Conservation (phyloP, 1,140 invertebrate genomes). For the Notospermus geniculatus region DNA sequence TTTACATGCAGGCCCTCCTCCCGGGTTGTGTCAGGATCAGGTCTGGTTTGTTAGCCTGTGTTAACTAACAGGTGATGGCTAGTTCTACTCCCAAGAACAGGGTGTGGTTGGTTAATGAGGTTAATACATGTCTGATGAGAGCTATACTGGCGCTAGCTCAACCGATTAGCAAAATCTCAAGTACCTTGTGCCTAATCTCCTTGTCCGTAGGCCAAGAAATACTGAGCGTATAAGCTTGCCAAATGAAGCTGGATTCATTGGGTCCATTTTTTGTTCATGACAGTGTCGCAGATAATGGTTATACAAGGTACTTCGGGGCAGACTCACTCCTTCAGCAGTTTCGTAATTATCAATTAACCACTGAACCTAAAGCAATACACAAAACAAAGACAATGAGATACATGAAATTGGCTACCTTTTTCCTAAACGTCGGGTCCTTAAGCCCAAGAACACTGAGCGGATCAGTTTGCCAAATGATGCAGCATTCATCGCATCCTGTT, state of each 20-base stretch:
- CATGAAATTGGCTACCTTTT: slow-evolving; percentile 65
- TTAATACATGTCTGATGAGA: too few species aligned
- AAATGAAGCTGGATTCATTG: slow-evolving; percentile 98
- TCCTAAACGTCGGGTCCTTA: slow-evolving; percentile 85
- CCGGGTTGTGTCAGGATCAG: too few species aligned
- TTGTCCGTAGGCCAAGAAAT: slow-evolving; percentile 90
- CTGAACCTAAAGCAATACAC: slow-evolving; percentile 69
- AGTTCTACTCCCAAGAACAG: too few species aligned
- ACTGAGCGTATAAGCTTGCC: slow-evolving; percentile 98
- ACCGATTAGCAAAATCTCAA: slow-evolving; percentile 20
- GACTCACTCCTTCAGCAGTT: slow-evolving; percentile 93
- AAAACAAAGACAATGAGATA: slow-evolving; percentile 43
- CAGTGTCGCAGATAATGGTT: slow-evolving; percentile 95
- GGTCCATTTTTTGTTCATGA: slow-evolving; percentile 89
- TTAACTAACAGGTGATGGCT: too few species aligned
- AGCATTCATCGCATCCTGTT: slow-evolving; percentile 92
- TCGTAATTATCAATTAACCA: slow-evolving; percentile 99
- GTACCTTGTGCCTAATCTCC: slow-evolving; percentile 87
- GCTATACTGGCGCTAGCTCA: too few species aligned
- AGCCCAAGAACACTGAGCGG: slow-evolving; percentile 87
- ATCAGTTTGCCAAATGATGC: slow-evolving; percentile 96
- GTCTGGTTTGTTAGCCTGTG: too few species aligned
- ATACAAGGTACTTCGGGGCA: slow-evolving; percentile 94
- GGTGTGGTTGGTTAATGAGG: too few species aligned
- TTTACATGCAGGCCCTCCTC: too few species aligned